Evolutionary conservation across 1,140 invertebrate genomes (phyloP), one percentile per base, ranked within the genome.

Genomic region (Episyrphus balteatus): DNA sequence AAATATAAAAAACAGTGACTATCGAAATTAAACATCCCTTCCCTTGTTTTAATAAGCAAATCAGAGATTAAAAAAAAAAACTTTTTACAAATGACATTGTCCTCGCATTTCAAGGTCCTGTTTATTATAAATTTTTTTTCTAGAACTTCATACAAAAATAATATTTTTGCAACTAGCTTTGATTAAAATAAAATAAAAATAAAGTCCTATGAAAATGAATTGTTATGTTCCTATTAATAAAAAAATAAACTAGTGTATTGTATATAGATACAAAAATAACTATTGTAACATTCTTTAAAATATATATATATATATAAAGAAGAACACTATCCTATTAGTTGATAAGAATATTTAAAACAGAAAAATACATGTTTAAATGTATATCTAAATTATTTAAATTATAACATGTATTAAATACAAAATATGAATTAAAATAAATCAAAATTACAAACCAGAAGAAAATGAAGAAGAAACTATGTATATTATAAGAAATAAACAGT

Each of bases 371-470:
- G 17, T 41, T 15, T 15, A 12, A 14, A 18, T 41, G 21, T 26
- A 26, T 26, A 26, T 26, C 8, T 26, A 26, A 26, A 26, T 26
- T 26, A 26, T 26, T 26, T 3, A 26, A 26, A 3, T 26, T 26
- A 5, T 26, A 26, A 26, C 32, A 46, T 26, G 19, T 46, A 39
- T 34, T 30, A 49, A 40, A 26, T 38, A 49, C 40, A 33, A 41
- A 36, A 49, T 17, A 15, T 2, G 15, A 42, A 49, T 36, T 41
- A 42, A 6, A 36, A 36, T 36, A 36, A 36, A n/a, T 36, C 34
- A 36, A 36, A 36, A 36, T 10, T 36, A n/a, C 34, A n/a, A 26
- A 26, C 3, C 21, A 26, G n/a, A 33, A 8, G 7, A 33, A 33
- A 33, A 33, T 33, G 12, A 36, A 36, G 12, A n/a, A 6, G 14